These are phyloP conservation scores for Hybognathus amarus DNA, from an alignment of 2,797 vertebrate species.

Conservation along the genomic window DNA sequence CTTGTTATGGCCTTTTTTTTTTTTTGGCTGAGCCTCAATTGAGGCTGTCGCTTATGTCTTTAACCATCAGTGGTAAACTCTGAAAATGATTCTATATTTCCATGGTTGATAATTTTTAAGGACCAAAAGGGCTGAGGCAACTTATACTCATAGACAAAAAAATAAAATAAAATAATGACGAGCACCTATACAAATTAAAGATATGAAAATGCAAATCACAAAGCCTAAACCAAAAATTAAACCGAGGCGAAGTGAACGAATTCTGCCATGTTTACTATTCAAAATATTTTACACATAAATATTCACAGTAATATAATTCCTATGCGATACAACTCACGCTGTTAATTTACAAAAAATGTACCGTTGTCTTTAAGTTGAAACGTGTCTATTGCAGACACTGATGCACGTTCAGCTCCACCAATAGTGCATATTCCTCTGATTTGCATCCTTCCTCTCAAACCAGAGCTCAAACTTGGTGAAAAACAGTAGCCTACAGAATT, in stretches of 20 bases:
- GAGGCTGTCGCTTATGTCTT: slow-evolving; percentile 16
- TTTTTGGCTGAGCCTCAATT: slow-evolving; percentile 26
- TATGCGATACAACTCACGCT: slow-evolving; percentile 82
- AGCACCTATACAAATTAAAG: slow-evolving; percentile 28
- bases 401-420: slow-evolving; percentile 53
- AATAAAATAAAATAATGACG: slow-evolving; percentile 41
- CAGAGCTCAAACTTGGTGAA: slow-evolving; percentile 75
- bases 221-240: slow-evolving; percentile 47
- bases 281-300: slow-evolving; percentile 87
- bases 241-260: slow-evolving; percentile 42
- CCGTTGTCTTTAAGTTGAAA: slow-evolving; percentile 65
- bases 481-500: slow-evolving; percentile 37
- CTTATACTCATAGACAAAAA: slow-evolving; percentile 3
- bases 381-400: slow-evolving; percentile 60
- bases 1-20: slow-evolving; percentile 54
- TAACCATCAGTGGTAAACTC: background rate
- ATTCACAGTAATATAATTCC: slow-evolving; percentile 89
- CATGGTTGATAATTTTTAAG: slow-evolving; percentile 5
- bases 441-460: slow-evolving; percentile 64
- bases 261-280: slow-evolving; percentile 69
- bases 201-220: slow-evolving; percentile 48
- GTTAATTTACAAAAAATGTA: slow-evolving; percentile 87
- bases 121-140: slow-evolving; percentile 1
- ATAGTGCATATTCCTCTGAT: slow-evolving; percentile 55
- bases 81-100: slow-evolving; percentile 11